Base-by-base conservation (phyloP, 35 echinoderm and acorn worm genomes). In the Lytechinus pictus region DNA sequence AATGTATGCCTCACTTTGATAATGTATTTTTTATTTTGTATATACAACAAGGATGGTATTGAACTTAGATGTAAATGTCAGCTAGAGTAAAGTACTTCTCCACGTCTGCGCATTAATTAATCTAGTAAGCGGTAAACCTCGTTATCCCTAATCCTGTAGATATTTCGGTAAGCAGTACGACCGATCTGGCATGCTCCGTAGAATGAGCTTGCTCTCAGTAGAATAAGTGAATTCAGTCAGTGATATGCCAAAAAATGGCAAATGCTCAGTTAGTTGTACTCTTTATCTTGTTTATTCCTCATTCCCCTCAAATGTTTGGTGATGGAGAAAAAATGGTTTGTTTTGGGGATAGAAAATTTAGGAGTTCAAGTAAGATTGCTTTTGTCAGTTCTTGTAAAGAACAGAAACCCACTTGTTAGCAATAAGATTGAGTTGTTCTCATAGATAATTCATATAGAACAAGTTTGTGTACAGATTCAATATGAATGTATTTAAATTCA, bases 51-150 rank as follows among this genome's bases (percentile, higher is more conserved):
- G 66, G 66, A 79, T 79, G 66, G 21, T 79, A 79, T 79, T 79
- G 66, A 79, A 79, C 66, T n/a, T 24, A n/a, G 21, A 0, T 79
- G 19, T 79, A 79, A 79, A 79, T 79, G 66, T 79, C 66, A 79
- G 66, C 66, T 4, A 79, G 66, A 79, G 66, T 79, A 79, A 79
- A 79, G 66, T 79, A 79, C 66, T 79, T 79, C 66, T 79, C 66
- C 66, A 79, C 66, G 19, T 79, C 66, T 79, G 66, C n/a, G 19
- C 66, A 79, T 79, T 79, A 79, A 79, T 79, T 79, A 79, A 79
- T 79, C 66, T 24, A 79, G 66, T 79, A 79, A 79, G 66, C 66
- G 66, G 66, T 79, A 79, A 79, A 79, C 19, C 66, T 79, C 66
- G 66, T 79, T 79, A 79, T 24, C 66, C 66, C n/a, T 79, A 79